phyloP scores from a whole-genome alignment of 2,113 vertebrate genomes.

The Cairina moschata region DNA sequence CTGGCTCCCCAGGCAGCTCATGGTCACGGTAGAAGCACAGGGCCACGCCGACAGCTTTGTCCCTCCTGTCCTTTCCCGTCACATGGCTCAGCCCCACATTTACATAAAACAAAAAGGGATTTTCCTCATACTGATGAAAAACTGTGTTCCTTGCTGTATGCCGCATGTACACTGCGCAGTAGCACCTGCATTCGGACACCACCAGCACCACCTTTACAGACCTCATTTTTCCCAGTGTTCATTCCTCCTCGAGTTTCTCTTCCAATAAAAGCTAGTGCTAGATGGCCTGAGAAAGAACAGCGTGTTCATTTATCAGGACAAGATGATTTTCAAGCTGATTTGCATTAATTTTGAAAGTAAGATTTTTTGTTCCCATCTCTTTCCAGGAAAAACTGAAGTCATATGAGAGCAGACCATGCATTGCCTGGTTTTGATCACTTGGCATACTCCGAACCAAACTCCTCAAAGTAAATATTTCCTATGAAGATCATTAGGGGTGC shows the following conservation, averaged over 20 bases:
- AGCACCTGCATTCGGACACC: neutral
- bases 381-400: slow-evolving; percentile 41
- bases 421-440: slow-evolving; percentile 59
- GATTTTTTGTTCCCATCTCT: neutral
- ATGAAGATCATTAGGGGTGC: slow-evolving; percentile 48
- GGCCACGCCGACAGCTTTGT: neutral
- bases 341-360: slow-evolving; percentile 17
- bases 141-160: neutral
- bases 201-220: neutral
- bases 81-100: neutral
- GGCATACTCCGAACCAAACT: slow-evolving; percentile 23
- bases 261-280: neutral
- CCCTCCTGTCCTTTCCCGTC: neutral
- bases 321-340: slow-evolving; percentile 14
- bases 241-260: neutral
- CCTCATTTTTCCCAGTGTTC: neutral
- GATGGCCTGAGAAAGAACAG: neutral
- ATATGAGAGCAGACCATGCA: neutral
- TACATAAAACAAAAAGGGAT: neutral
- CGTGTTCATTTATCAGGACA: neutral
- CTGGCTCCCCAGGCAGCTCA: too few relatives aligned
- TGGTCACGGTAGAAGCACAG: neutral
- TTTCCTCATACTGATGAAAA: neutral
- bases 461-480: slow-evolving; percentile 72
- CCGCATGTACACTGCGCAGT: accelerated